A percentile compares a stretch with the other conserved stretches of the same genome.
Conservation (phyloP, 2,797 vertebrate species). For the Sus cebifrons region DNA sequence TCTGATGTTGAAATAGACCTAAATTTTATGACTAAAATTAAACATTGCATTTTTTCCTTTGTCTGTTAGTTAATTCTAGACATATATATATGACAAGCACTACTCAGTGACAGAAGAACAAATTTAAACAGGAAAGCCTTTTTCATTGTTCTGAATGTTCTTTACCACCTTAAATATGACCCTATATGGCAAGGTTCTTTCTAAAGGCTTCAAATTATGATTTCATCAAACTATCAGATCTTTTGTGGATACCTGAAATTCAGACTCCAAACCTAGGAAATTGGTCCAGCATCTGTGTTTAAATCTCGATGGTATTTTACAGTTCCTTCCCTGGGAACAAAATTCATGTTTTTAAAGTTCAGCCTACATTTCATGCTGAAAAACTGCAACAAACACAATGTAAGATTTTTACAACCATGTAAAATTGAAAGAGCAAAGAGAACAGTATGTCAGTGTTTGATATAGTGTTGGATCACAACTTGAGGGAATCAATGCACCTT, state of each 20-base stretch:
- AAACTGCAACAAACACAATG: slow-evolving; percentile 65
- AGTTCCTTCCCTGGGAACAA: neutral
- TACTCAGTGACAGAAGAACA: neutral
- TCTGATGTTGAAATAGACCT: neutral
- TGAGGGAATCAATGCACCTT: slow-evolving; percentile 24
- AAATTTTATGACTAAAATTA: neutral
- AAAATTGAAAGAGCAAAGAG: slow-evolving; percentile 54
- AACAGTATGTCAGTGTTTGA: slow-evolving; percentile 54
- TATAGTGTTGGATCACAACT: slow-evolving; percentile 31
- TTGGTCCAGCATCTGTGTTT: neutral
- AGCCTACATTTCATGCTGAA: slow-evolving; percentile 62
- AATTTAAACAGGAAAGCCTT: neutral
- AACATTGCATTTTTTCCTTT: neutral
- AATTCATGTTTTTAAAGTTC: slow-evolving; percentile 69
- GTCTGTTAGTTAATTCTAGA: neutral
- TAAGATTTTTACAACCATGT: slow-evolving; percentile 20
- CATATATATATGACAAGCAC: neutral
- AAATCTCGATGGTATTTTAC: neutral
- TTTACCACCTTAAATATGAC: neutral
- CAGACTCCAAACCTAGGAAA: neutral
- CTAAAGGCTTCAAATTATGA: neutral
- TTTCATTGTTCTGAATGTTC: neutral
- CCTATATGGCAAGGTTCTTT: neutral
- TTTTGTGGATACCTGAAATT: slow-evolving; percentile 36
- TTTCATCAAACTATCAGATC: neutral